These are phyloP conservation scores for Drosophila greeni DNA, from an alignment of 2,888 invertebrate species.

Conservation along the genomic window DNA sequence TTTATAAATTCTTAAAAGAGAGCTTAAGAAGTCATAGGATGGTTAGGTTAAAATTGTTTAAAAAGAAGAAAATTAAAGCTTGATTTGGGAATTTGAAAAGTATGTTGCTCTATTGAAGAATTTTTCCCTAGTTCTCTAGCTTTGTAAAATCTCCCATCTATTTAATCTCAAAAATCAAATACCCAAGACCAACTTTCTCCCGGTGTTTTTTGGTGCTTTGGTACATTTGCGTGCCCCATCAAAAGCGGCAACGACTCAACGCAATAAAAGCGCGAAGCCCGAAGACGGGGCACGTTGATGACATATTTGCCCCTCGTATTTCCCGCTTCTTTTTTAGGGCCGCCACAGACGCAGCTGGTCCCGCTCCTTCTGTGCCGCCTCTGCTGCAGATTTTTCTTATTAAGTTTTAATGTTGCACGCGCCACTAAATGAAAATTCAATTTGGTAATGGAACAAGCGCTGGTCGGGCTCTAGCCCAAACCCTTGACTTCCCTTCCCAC, in stretches of 20 bases:
- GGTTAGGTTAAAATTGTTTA: too few relatives aligned
- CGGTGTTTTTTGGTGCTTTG: slow-evolving; percentile 5
- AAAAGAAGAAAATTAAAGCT: too few relatives aligned
- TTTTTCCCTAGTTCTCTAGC: too few relatives aligned
- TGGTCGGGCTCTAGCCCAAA: neutral
- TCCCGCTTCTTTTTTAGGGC: slow-evolving; percentile 15
- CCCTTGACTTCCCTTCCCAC: slow-evolving; percentile 43
- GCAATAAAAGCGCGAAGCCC: slow-evolving; percentile 57
- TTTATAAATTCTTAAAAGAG: too few relatives aligned
- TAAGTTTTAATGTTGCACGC: slow-evolving; percentile 70
- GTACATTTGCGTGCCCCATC: slow-evolving; percentile 43
- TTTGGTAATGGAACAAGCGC: slow-evolving; percentile 60
- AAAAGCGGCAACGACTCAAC: slow-evolving; percentile 26
- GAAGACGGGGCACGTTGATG: slow-evolving; percentile 32
- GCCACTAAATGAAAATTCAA: slow-evolving; percentile 70
- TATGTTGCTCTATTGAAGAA: too few relatives aligned
- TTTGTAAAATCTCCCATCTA: neutral
- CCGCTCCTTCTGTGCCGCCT: slow-evolving; percentile 26
- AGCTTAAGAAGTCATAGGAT: too few relatives aligned
- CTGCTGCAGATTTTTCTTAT: slow-evolving; percentile 71
- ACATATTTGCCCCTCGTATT: slow-evolving; percentile 37
- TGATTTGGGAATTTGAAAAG: too few relatives aligned
- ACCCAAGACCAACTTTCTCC: neutral
- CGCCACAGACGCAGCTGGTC: slow-evolving; percentile 20
- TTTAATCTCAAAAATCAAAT: neutral